A percentile compares a stretch with the other conserved stretches of the same genome.
Conservation (phyloP, 2,113 vertebrate species). For the Mohoua ochrocephala region DNA sequence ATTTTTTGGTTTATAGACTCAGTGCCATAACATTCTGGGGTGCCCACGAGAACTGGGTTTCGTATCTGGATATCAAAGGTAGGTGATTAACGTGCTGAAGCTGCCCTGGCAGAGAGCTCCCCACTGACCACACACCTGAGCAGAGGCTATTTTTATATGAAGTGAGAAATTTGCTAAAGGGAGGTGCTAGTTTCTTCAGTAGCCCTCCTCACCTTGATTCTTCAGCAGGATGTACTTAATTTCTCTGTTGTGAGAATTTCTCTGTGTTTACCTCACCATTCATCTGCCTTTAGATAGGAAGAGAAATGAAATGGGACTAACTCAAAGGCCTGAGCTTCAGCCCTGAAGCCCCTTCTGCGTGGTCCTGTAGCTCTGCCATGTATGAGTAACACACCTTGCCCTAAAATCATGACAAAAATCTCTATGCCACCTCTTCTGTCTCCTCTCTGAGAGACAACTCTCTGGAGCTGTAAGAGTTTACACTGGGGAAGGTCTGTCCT, state of each 20-base stretch:
- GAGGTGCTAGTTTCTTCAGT: neutral
- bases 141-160: neutral
- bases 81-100: neutral
- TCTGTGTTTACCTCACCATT: neutral
- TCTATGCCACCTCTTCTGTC: neutral
- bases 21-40: neutral
- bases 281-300: neutral
- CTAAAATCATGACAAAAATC: neutral
- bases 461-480: neutral
- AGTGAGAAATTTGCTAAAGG: neutral
- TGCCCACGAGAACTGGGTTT: neutral
- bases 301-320: neutral
- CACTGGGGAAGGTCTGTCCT: conserved; percentile 24
- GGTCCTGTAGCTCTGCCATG: neutral
- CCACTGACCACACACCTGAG: neutral
- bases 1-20: neutral
- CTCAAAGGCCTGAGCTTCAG: neutral
- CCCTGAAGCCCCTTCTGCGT: neutral
- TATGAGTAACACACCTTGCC: neutral
- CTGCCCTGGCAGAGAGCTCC: neutral
- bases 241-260: neutral
- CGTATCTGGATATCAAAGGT: neutral
- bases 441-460: neutral
- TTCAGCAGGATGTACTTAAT: neutral
- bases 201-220: neutral